Evolutionary conservation across 2,113 vertebrate genomes (phyloP).

Genomic region (Gadus macrocephalus): DNA sequence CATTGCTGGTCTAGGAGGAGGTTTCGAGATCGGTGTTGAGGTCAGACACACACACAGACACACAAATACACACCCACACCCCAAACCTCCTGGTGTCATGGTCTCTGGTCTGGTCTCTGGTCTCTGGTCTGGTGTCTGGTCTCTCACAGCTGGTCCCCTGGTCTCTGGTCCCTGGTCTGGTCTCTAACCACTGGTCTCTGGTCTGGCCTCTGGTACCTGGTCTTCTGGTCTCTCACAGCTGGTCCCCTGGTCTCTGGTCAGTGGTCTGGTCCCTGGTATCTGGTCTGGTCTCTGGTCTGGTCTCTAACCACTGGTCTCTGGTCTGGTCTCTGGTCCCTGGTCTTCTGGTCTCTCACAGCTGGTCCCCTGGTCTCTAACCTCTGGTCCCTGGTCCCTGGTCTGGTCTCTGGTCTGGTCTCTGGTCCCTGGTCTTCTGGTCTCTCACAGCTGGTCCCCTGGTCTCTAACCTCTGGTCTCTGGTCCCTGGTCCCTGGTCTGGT

Average conservation of each 20-base stretch:
- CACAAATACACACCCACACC: background rate
- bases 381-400: background rate
- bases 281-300: no score
- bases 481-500: no score
- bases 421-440: no score
- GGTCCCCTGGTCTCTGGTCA: no score
- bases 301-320: no score
- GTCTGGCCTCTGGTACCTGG: conserved; percentile 72
- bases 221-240: background rate
- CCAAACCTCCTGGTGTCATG: background rate
- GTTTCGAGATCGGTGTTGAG: conserved; percentile 96
- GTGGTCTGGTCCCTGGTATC: no score
- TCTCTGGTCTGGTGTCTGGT: background rate
- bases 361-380: no score
- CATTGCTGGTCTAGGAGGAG: conserved; percentile 93
- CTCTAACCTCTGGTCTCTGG: no score
- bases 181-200: background rate
- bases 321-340: no score
- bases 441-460: no score
- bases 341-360: no score
- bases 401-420: background rate
- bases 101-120: background rate
- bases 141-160: conserved; percentile 29
- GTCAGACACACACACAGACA: conserved; percentile 61
- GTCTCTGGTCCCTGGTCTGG: conserved; percentile 68